Evolutionary conservation across 2,888 invertebrate species (phyloP), one percentile per base, ranked within the genome.

Genomic region (Eremobia ochroleuca): DNA sequence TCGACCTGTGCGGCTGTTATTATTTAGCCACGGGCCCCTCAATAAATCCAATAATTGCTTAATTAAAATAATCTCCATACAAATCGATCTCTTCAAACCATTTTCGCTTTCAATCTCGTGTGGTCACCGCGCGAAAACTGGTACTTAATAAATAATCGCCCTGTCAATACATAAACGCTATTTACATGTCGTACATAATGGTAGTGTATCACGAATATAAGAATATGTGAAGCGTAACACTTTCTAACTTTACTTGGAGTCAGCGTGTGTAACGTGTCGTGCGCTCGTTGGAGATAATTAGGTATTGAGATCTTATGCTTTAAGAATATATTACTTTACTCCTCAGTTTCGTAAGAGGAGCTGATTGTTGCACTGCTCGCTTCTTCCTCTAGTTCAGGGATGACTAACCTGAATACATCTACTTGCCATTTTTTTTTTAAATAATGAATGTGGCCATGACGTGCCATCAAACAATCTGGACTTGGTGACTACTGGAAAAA

Each of bases 181-280:
- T 85, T 88, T 84, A 79, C 85, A 85, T 81, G 73, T 61, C 58
- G 15, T 62, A 52, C 18, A 69, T 86, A 88, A 89, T 83, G 73
- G 76, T 37, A 55, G 9, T 66, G n/a, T 66, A 85, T 77, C 89
- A 89, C 89, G 89, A 87, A 85, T 79, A 68, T 69, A 43, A 61
- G n/a, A 79, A 52, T 69, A 67, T 77, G 68, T 79, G 76, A 81
- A 77, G 79, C 87, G 85, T 82, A 85, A 85, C 90, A 89, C 89
- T 89, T 90, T 89, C 88, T 90, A 88, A 82, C 85, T 81, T 74
- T 28, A 58, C 73, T 76, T 64, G 43, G n/a, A 83, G 62, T 67
- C 80, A 78, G 40, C 28, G 68, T 64, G 77, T 82, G 82, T 79
- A 65, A 80, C 77, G 76, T 76, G n/a, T 58, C 66, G 62, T 81